Evolutionary conservation across 2,113 vertebrate species (phyloP).

Genomic region (Anser brachyrhynchus): DNA sequence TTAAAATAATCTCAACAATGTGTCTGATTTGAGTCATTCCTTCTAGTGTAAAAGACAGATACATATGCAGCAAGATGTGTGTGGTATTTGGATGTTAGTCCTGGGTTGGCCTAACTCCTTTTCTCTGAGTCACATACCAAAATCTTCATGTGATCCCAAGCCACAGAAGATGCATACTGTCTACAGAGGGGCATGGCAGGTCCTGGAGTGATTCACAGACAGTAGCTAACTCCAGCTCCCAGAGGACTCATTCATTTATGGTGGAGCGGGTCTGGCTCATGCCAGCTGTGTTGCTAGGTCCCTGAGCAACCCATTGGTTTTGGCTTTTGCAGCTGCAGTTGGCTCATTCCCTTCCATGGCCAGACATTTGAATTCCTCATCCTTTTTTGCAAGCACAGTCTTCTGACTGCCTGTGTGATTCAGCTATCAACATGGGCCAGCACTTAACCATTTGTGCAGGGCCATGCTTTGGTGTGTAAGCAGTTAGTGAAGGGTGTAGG

Average conservation of each 20-base stretch:
- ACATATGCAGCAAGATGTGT: neutral
- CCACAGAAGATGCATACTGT: neutral
- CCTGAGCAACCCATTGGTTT: neutral
- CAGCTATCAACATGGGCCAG: neutral
- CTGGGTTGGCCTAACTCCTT: neutral
- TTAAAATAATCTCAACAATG: neutral
- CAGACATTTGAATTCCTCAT: constrained; percentile 17
- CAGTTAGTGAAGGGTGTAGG: neutral
- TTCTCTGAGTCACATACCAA: neutral
- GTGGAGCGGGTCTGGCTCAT: constrained; percentile 34
- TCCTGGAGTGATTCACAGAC: neutral
- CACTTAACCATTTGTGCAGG: neutral
- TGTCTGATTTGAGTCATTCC: constrained; percentile 1
- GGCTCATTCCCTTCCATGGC: constrained; percentile 10
- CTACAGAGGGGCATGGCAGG: neutral
- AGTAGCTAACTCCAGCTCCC: constrained; percentile 32
- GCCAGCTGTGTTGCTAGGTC: constrained; percentile 7
- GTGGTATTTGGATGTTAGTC: neutral
- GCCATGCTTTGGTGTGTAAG: neutral
- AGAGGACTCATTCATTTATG: neutral
- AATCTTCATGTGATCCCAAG: neutral
- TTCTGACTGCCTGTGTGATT: neutral
- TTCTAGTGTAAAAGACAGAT: neutral
- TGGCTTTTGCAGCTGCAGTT: constrained; percentile 22
- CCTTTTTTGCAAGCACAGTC: neutral